Percentiles rank a stretch among this genome's conserved stretches.
These are phyloP conservation scores for Aegypius monachus DNA, from an alignment of 2,113 vertebrate genomes.

Conservation along the genomic window DNA sequence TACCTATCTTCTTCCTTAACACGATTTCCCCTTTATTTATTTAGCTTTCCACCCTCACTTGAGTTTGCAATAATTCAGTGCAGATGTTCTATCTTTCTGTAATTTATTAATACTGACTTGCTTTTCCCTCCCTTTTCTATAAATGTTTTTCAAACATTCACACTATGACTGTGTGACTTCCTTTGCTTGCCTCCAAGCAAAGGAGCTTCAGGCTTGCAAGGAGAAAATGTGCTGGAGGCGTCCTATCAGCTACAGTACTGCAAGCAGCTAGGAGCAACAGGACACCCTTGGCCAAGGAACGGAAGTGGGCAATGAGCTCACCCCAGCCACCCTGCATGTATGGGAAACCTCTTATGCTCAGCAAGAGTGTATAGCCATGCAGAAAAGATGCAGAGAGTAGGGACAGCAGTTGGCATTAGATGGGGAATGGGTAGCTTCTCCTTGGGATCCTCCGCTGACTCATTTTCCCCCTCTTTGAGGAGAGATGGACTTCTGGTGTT, in stretches of 20 bases:
- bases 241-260: neutral
- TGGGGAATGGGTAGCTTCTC: neutral
- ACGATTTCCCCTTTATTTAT: conserved; percentile 38
- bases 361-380: neutral
- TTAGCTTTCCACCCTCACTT: conserved; percentile 63
- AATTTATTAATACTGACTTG: conserved; percentile 49
- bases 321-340: neutral
- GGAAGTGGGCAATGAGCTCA: neutral
- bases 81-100: conserved; percentile 48
- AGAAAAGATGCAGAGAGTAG: neutral
- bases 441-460: neutral
- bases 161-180: conserved; percentile 1
- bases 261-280: neutral
- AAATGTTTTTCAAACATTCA: conserved; percentile 35
- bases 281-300: neutral
- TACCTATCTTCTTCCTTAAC: conserved; percentile 34
- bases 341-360: neutral
- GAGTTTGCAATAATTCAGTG: conserved; percentile 31
- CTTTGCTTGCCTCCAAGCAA: neutral
- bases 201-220: neutral
- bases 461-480: neutral
- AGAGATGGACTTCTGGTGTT: neutral
- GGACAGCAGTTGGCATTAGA: neutral
- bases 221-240: neutral
- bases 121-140: neutral